Conservation (phyloP, 1,140 invertebrate genomes). For the Tetragonula clypearis region DNA sequence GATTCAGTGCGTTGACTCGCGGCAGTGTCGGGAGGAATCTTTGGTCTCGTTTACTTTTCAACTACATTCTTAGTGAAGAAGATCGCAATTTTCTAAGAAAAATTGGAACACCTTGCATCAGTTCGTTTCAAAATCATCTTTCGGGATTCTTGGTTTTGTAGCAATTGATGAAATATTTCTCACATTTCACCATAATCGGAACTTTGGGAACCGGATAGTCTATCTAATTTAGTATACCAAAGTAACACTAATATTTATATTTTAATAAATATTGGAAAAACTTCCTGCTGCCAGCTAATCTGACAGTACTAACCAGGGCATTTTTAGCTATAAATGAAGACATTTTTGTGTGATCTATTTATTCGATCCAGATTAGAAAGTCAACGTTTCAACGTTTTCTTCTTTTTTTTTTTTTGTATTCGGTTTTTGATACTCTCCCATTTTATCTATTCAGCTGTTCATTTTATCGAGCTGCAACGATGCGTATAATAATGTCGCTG, state of each 20-base stretch:
- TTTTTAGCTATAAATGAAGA: not conserved
- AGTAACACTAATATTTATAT: not conserved
- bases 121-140: no score
- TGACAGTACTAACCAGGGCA: not conserved
- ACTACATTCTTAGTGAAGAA: not conserved
- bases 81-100: not conserved
- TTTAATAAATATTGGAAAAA: not conserved
- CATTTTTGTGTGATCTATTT: not conserved
- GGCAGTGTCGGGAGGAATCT: not conserved
- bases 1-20: not conserved
- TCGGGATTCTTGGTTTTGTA: no score
- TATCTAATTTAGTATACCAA: no score
- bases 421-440: not conserved
- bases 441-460: not conserved
- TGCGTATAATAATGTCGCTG: not conserved
- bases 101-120: not conserved
- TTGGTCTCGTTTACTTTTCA: not conserved
- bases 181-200: no score
- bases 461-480: not conserved
- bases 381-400: not conserved
- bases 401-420: not conserved
- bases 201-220: no score
- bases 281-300: not conserved
- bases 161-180: no score
- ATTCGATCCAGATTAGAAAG: not conserved